Conservation (phyloP, 2,888 invertebrate genomes). For the Brachyopa scutellaris region DNA sequence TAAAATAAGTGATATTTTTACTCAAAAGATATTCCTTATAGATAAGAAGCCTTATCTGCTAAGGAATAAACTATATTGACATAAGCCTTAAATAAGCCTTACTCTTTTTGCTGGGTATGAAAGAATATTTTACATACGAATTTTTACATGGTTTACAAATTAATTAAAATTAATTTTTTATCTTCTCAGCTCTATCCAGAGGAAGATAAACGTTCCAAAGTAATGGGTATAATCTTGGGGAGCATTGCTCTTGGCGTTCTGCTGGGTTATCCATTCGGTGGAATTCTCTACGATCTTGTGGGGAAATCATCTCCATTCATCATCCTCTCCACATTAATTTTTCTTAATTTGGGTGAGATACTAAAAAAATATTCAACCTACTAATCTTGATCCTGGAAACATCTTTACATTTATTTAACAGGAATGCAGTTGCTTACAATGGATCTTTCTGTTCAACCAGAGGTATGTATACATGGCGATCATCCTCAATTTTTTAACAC, state of each 20-base stretch:
- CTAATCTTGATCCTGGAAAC: too few species aligned
- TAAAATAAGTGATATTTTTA: too few species aligned
- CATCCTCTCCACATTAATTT: conserved; percentile 85
- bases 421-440: conserved; percentile 78
- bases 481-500: neutral
- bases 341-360: conserved; percentile 82
- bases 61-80: too few species aligned
- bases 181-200: conserved; percentile 80
- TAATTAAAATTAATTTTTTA: too few species aligned
- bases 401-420: conserved; percentile 54
- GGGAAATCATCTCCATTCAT: conserved; percentile 90
- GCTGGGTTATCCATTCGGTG: conserved; percentile 91
- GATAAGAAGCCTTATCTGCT: too few species aligned
- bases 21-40: too few species aligned
- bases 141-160: too few species aligned
- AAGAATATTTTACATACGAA: too few species aligned
- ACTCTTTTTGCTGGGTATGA: too few species aligned
- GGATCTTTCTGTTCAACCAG: conserved; percentile 79
- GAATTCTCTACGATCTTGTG: conserved; percentile 88
- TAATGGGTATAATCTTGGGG: conserved; percentile 92
- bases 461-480: conserved; percentile 72
- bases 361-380: too few species aligned
- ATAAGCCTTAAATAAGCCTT: too few species aligned
- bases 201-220: conserved; percentile 83
- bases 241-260: conserved; percentile 91